Percentiles rank a stretch among this genome's conserved stretches.
These are phyloP conservation scores for Eurystomus gularis DNA, from an alignment of 2,113 vertebrate genomes.

Conservation along the genomic window DNA sequence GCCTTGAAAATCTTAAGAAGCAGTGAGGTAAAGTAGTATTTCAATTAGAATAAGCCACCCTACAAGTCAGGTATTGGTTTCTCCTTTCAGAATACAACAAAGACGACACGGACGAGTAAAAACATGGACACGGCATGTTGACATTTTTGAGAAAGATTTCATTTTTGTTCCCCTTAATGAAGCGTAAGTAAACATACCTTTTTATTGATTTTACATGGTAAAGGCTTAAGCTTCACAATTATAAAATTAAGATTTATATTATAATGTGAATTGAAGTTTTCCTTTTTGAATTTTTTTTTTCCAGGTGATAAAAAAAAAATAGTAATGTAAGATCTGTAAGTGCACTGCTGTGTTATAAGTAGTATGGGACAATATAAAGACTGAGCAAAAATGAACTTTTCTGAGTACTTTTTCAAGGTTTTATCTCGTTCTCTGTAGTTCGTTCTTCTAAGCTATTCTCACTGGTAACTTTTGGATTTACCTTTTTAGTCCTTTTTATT, in stretches of 20 bases:
- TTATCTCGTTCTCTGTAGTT: background rate
- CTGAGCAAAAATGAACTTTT: background rate
- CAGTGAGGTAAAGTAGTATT: background rate
- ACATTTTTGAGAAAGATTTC: conserved; percentile 98
- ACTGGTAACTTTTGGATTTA: background rate
- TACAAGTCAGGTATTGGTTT: background rate
- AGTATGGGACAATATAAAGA: background rate
- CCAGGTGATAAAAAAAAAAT: background rate
- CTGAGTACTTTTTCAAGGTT: background rate
- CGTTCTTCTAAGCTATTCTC: background rate
- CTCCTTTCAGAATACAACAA: conserved; percentile 86
- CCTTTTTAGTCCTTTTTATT: background rate
- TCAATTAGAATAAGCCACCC: background rate
- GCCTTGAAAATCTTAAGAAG: background rate
- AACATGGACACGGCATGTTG: conserved; percentile 97
- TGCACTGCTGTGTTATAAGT: background rate
- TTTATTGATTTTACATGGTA: background rate
- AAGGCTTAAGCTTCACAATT: background rate
- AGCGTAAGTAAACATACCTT: conserved; percentile 84
- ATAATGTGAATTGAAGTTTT: background rate
- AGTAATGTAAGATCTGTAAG: background rate
- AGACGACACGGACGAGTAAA: conserved; percentile 94
- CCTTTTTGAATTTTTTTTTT: background rate
- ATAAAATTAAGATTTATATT: background rate
- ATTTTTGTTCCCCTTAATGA: conserved; percentile 99